Conservation (phyloP, 1,140 invertebrate genomes). For the Neuroterus valhalla region DNA sequence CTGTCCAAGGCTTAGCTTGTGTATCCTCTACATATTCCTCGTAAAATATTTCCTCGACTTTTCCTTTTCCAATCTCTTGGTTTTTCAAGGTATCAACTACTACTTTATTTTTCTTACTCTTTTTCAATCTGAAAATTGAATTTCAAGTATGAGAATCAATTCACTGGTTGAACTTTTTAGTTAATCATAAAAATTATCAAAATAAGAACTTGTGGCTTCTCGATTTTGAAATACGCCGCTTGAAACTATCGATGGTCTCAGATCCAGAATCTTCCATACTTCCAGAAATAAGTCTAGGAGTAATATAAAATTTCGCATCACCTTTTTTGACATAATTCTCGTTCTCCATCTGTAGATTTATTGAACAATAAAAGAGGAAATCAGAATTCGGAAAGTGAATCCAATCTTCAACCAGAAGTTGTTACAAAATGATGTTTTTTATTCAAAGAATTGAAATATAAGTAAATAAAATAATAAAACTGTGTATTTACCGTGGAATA, state of each 20-base stretch:
- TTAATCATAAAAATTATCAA: not conserved
- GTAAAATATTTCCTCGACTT: conserved; percentile 34
- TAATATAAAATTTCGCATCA: not conserved
- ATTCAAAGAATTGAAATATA: not conserved
- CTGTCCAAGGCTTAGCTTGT: not conserved
- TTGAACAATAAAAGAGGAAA: not conserved
- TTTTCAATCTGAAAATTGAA: not conserved
- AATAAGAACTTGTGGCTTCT: not conserved
- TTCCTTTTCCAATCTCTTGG: not conserved
- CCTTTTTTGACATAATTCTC: not conserved
- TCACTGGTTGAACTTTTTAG: no score
- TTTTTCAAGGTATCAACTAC: not conserved
- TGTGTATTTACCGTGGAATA: not conserved
- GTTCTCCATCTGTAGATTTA: not conserved
- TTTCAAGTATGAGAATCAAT: not conserved
- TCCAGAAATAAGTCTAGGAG: not conserved
- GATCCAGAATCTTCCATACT: not conserved
- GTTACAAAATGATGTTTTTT: not conserved
- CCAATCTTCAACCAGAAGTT: not conserved
- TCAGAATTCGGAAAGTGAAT: not conserved
- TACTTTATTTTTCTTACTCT: not conserved
- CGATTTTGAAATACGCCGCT: not conserved
- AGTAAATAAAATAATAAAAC: not conserved
- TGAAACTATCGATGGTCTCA: not conserved
- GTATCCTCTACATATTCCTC: conserved; percentile 52